Conservation (phyloP, 2,113 vertebrate species). For the Apeltes quadracus region DNA sequence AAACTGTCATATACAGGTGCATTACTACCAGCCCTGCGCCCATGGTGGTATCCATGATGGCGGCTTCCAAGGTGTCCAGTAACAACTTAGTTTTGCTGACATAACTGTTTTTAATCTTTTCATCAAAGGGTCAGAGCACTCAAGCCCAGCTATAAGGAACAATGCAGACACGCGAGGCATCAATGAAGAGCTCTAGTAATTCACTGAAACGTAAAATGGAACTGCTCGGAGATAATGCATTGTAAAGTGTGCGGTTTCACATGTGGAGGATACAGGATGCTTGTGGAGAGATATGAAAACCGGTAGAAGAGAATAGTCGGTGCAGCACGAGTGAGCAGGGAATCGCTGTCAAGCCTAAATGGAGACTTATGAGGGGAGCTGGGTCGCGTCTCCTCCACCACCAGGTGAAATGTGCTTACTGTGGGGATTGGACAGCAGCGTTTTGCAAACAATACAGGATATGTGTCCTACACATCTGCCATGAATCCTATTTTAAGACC, state of each 20-base stretch:
- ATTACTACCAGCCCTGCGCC: neutral
- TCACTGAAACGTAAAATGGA: neutral
- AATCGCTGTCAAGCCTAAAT: slow-evolving; percentile 72
- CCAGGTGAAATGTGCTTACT: slow-evolving; percentile 58
- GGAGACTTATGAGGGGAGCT: slow-evolving; percentile 55
- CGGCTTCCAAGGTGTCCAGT: slow-evolving; percentile 45
- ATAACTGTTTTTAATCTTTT: slow-evolving; percentile 27
- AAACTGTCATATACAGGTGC: neutral
- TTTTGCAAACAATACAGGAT: slow-evolving; percentile 58
- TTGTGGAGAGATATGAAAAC: neutral
- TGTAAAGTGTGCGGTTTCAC: neutral
- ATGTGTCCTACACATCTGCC: slow-evolving; percentile 32
- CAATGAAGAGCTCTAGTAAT: neutral
- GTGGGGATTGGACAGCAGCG: slow-evolving; percentile 47
- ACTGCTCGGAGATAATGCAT: neutral
- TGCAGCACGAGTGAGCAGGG: slow-evolving; percentile 42
- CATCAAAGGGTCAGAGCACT: slow-evolving; percentile 34
- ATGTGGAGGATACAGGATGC: neutral
- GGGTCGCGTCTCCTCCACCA: slow-evolving; percentile 29
- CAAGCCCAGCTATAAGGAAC: slow-evolving; percentile 15
- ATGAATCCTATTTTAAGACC: slow-evolving; percentile 38
- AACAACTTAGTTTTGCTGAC: slow-evolving; percentile 50
- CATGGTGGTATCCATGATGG: slow-evolving; percentile 7
- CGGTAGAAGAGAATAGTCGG: neutral
- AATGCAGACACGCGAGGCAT: neutral